Evolutionary conservation across 2,113 vertebrate genomes (phyloP), one percentile per base, ranked within the genome.

Genomic region (Zingel zingel): DNA sequence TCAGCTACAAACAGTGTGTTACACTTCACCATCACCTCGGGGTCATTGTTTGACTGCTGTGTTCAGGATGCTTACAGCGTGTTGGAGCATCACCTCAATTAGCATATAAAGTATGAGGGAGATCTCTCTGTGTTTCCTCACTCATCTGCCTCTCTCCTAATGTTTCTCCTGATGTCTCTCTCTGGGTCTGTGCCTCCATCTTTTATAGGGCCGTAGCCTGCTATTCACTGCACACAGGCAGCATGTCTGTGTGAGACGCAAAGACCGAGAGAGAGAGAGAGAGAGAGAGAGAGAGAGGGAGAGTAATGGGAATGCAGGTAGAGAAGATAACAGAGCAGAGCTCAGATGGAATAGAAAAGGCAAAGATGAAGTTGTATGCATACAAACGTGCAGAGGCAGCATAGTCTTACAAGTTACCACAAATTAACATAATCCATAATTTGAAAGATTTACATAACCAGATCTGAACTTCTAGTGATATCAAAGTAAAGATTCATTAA

Each of bases 101-200:
- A 88, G 88, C 85, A 90, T 88, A 78, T 81, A 83, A 90, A 85
- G 85, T 89, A 82, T 71, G 77, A 83, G 51, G 48, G 76, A 82
- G 79, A 83, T 74, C 75, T 85, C 79, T 77, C 68, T 45, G 57
- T 78, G 80, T 86, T 81, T 63, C 39, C 85, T 86, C 68, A 79
- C 77, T 88, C 74, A 47, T 79, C 70, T 74, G 81, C 64, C 65
- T 43, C 67, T 69, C 30, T 64, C 48, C 73, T 70, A 79, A 74
- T 74, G 58, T 79, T 81, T 78, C 80, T 75, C 73, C 50, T 57
- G 30, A 62, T 43, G 48, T 50, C 62, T 63, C 15, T 58, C 66
- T 84, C 74, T 45, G 51, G 39, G 33, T 56, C 30, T 13, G 18
- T 30, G 19, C 67, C 56, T 82, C 61, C 51, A n/a, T 88, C 54